Percentiles rank a stretch among this genome's conserved stretches.
These are phyloP conservation scores for Aethina tumida DNA, from an alignment of 1,140 invertebrate genomes.

Conservation along the genomic window DNA sequence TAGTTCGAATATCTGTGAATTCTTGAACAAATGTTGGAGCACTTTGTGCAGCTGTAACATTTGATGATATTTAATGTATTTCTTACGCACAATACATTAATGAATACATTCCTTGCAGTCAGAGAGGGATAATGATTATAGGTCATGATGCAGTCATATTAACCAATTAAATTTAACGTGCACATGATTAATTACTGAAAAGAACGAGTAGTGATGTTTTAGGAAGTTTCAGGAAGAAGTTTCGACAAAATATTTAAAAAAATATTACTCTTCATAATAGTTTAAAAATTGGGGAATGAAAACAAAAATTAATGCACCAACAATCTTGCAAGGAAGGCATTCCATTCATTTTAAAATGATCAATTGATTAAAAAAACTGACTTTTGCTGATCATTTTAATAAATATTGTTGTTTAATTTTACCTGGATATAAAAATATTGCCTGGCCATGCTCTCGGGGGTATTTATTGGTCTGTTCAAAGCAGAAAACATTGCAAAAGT, in stretches of 20 bases:
- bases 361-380: not conserved
- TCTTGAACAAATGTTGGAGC: constrained; percentile 73
- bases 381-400: not conserved
- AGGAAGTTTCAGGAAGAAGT: too few relatives aligned
- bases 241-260: too few relatives aligned
- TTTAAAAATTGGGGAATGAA: too few relatives aligned
- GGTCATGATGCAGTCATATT: too few relatives aligned
- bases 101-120: not conserved
- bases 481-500: constrained; percentile 13
- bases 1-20: constrained; percentile 60
- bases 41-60: constrained; percentile 58
- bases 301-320: not conserved
- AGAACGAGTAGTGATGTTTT: too few relatives aligned
- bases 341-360: not conserved
- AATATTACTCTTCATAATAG: too few relatives aligned
- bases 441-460: constrained; percentile 18
- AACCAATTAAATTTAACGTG: too few relatives aligned
- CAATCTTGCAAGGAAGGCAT: not conserved
- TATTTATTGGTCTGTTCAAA: constrained; percentile 21
- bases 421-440: constrained; percentile 17
- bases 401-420: constrained; percentile 8
- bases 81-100: not conserved
- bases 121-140: too few relatives aligned
- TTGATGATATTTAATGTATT: constrained; percentile 5
- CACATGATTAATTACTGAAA: too few relatives aligned